phyloP scores from a whole-genome alignment of 2,113 vertebrate genomes.

The Potamarius usumacintae region DNA sequence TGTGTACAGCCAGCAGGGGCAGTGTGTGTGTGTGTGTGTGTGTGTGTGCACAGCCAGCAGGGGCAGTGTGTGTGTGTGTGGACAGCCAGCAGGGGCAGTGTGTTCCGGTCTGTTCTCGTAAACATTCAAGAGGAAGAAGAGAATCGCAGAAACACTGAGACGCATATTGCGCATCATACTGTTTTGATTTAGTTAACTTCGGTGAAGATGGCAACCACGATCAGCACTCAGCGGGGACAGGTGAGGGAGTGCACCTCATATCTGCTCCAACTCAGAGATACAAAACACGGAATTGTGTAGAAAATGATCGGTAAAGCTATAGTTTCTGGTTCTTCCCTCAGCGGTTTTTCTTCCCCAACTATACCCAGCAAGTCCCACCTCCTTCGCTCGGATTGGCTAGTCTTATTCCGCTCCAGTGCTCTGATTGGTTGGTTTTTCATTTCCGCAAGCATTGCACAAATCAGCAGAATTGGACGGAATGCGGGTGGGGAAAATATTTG shows the following conservation, averaged over 20 bases:
- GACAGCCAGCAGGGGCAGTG: neutral
- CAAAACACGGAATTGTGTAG: neutral
- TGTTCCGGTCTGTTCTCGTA: neutral
- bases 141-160: neutral
- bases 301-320: neutral
- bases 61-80: neutral
- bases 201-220: constrained; percentile 66
- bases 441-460: neutral
- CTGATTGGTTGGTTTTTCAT: neutral
- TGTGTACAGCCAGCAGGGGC: too few relatives aligned
- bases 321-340: neutral
- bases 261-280: too few relatives aligned
- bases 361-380: neutral
- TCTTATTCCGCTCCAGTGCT: neutral
- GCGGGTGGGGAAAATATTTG: neutral
- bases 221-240: constrained; percentile 74
- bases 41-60: too few relatives aligned
- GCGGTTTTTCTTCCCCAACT: neutral
- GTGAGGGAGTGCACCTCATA: constrained; percentile 47
- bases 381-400: neutral
- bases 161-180: neutral
- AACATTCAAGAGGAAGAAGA: constrained; percentile 15
- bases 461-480: neutral
- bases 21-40: too few relatives aligned
- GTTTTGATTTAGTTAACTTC: neutral